Conservation (phyloP, 1,140 invertebrate species). For the Aplysia californica region DNA sequence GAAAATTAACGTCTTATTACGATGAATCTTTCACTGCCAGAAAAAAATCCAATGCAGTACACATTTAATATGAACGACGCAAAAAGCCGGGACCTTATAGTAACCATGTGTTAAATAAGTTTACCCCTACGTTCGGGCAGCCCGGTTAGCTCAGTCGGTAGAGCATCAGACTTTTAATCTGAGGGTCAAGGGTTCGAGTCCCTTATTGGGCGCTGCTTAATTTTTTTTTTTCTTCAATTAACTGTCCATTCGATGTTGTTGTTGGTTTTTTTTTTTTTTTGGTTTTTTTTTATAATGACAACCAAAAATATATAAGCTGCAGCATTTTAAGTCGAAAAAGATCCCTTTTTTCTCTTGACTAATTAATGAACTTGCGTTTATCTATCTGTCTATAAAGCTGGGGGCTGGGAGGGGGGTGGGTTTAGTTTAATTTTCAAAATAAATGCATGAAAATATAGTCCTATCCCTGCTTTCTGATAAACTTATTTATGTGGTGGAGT, state of each 20-base stretch:
- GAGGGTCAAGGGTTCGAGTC: constrained; percentile 21
- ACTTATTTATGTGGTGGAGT: background rate
- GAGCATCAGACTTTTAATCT: constrained; percentile 23
- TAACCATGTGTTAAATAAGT: background rate
- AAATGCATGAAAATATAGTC: too few relatives aligned
- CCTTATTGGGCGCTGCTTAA: constrained; percentile 20
- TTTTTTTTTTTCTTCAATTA: too few relatives aligned
- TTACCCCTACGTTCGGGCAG: background rate
- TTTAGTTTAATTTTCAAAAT: background rate
- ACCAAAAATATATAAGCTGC: background rate
- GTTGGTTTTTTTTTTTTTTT: background rate
- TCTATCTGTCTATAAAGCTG: background rate
- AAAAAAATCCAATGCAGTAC: too few relatives aligned
- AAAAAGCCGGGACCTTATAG: too few relatives aligned
- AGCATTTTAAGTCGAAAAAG: background rate
- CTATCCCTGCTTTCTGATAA: background rate
- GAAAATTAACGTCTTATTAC: too few relatives aligned
- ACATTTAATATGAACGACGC: too few relatives aligned
- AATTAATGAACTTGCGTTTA: background rate
- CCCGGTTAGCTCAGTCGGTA: constrained; percentile 22
- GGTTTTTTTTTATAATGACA: background rate
- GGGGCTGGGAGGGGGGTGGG: background rate
- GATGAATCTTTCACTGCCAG: too few relatives aligned
- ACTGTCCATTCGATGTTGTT: background rate
- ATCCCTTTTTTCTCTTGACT: background rate